phyloP scores from a whole-genome alignment of 2,888 invertebrate genomes.

The Macrophya alboannulata region DNA sequence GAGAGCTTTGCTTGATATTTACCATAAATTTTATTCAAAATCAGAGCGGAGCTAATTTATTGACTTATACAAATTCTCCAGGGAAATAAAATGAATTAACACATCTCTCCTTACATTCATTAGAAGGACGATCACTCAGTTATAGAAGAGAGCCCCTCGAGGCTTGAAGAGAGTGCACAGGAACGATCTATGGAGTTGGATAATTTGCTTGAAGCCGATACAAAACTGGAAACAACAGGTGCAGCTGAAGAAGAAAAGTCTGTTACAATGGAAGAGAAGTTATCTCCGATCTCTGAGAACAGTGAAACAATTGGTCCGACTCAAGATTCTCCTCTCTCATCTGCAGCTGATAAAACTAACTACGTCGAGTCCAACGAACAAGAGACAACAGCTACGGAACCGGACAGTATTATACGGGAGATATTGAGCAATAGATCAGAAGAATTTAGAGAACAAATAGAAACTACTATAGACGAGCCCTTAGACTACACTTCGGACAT shows the following conservation, averaged over 20 bases:
- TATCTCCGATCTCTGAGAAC: background rate
- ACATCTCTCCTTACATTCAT: background rate
- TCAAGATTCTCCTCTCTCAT: background rate
- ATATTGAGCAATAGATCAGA: constrained; percentile 26
- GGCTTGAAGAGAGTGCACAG: constrained; percentile 14
- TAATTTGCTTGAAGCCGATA: background rate
- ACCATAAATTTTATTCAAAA: background rate
- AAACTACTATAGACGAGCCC: constrained; percentile 62
- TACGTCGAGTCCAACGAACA: background rate
- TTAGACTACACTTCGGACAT: constrained; percentile 69
- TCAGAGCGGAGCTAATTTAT: background rate
- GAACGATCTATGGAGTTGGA: constrained; percentile 30
- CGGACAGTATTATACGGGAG: constrained; percentile 27
- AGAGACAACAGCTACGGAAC: background rate
- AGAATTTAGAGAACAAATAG: background rate
- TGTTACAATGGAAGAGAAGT: background rate
- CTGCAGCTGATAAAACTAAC: background rate
- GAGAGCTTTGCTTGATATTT: background rate
- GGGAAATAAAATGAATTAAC: background rate
- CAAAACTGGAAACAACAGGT: background rate
- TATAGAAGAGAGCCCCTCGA: constrained; percentile 38
- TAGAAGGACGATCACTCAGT: constrained; percentile 64
- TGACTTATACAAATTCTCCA: background rate
- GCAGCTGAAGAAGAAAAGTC: background rate
- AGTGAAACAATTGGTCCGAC: background rate